Percentiles rank a stretch among this genome's conserved stretches.
phyloP scores from a whole-genome alignment of 2,888 invertebrate genomes.

The Muscina levida region DNA sequence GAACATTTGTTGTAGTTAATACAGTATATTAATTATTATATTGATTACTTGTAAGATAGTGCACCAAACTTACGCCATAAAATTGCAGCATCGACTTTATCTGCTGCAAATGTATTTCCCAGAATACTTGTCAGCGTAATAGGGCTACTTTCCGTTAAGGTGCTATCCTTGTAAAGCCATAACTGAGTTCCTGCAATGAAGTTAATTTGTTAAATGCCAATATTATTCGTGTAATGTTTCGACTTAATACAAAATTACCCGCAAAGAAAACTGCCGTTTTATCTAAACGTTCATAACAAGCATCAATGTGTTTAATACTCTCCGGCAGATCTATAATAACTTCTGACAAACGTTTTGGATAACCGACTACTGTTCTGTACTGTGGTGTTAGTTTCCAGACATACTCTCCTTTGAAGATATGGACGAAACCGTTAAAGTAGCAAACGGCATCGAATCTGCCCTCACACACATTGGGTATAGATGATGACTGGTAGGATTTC shows the following conservation, averaged over 20 bases:
- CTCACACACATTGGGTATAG: constrained; percentile 83
- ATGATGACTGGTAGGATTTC: constrained; percentile 31
- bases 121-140: constrained; percentile 84
- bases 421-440: constrained; percentile 82
- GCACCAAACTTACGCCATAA: constrained; percentile 82
- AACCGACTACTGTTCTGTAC: constrained; percentile 79
- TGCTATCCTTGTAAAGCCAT: constrained; percentile 62
- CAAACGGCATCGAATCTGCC: constrained; percentile 86
- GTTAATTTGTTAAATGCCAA: background rate
- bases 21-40: too few species aligned
- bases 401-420: constrained; percentile 84
- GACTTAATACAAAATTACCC: constrained; percentile 45
- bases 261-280: constrained; percentile 64
- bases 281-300: constrained; percentile 67
- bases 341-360: constrained; percentile 82
- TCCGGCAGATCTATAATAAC: constrained; percentile 82
- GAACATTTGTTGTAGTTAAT: too few species aligned
- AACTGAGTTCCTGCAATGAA: constrained; percentile 33
- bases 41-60: too few species aligned
- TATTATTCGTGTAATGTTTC: background rate
- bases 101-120: constrained; percentile 79
- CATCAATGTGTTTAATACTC: constrained; percentile 65
- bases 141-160: constrained; percentile 79
- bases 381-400: constrained; percentile 84
- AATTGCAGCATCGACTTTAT: constrained; percentile 85